phyloP scores from a whole-genome alignment of 2,113 vertebrate genomes.

The Corynorhinus townsendii region DNA sequence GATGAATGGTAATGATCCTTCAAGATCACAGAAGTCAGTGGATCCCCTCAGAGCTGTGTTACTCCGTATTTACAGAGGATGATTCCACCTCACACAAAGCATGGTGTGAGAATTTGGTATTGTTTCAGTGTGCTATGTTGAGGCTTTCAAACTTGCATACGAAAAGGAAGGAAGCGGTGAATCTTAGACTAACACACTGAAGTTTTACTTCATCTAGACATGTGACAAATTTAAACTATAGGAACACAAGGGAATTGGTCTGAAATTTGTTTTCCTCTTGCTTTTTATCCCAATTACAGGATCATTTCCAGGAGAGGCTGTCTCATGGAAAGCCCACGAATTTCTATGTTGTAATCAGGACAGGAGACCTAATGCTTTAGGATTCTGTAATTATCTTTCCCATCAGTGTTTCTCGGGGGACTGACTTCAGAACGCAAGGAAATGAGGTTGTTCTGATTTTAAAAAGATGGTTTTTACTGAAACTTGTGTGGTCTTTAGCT shows the following conservation, averaged over 20 bases:
- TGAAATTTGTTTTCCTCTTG: conserved; percentile 40
- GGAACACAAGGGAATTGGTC: neutral
- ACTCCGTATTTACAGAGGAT: neutral
- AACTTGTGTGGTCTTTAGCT: neutral
- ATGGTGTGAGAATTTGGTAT: neutral
- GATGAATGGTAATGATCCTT: neutral
- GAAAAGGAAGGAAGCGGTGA: neutral
- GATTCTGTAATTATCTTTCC: conserved; percentile 50
- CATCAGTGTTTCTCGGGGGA: neutral
- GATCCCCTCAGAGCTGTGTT: neutral
- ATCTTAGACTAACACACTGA: neutral
- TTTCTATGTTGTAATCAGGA: neutral
- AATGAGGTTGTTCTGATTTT: neutral
- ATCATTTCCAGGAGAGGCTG: neutral
- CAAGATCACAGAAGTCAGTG: neutral
- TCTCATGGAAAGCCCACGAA: neutral
- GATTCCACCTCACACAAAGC: neutral
- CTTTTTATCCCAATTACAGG: conserved; percentile 8
- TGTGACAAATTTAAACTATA: conserved; percentile 17
- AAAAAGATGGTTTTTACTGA: neutral
- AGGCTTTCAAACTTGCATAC: neutral
- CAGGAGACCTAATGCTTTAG: conserved; percentile 19
- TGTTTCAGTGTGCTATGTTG: neutral
- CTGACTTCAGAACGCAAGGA: neutral
- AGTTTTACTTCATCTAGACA: neutral